Evolutionary conservation across 1,140 invertebrate species (phyloP).

Genomic region (Lucilia sericata): DNA sequence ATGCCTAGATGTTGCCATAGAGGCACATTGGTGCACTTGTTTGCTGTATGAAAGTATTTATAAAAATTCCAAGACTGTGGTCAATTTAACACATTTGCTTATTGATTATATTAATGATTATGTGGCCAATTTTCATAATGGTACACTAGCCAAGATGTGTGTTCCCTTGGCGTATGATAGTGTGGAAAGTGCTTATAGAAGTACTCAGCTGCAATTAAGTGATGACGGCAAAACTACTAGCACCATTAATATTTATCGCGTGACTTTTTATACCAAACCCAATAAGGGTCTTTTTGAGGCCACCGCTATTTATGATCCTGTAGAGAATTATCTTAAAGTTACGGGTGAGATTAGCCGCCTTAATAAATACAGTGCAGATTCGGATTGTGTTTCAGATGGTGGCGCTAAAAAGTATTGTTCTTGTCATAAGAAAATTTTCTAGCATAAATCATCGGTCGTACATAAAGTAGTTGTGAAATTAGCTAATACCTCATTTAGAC

Average conservation of each 20-base stretch:
- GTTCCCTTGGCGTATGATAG: slow-evolving; percentile 48
- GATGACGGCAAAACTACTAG: slow-evolving; percentile 2
- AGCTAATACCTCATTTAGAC: too few relatives aligned
- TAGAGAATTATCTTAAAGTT: slow-evolving; percentile 52
- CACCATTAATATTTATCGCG: slow-evolving; percentile 52
- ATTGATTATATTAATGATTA: slow-evolving; percentile 68
- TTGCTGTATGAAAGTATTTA: slow-evolving; percentile 69
- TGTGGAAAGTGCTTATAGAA: slow-evolving; percentile 55
- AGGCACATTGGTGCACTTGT: slow-evolving; percentile 84
- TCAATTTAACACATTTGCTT: slow-evolving; percentile 68
- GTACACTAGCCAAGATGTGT: slow-evolving; percentile 55
- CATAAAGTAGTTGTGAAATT: slow-evolving; percentile 1
- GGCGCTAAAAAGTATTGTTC: slow-evolving; percentile 72
- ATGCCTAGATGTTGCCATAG: slow-evolving; percentile 78
- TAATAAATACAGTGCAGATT: slow-evolving; percentile 72
- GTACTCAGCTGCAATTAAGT: slow-evolving; percentile 45
- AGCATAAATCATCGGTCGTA: slow-evolving; percentile 51
- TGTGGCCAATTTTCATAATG: slow-evolving; percentile 57
- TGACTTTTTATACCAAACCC: slow-evolving; percentile 71
- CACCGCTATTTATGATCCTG: slow-evolving; percentile 69
- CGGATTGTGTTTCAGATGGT: slow-evolving; percentile 70
- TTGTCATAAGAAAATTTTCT: slow-evolving; percentile 61
- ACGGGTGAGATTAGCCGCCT: slow-evolving; percentile 73
- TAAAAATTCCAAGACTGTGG: slow-evolving; percentile 66
- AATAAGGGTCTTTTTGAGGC: slow-evolving; percentile 73